Evolutionary conservation across 64 coral and sea anemone genomes (phyloP), one percentile per base, ranked within the genome.

Genomic region (Montipora capricornis): DNA sequence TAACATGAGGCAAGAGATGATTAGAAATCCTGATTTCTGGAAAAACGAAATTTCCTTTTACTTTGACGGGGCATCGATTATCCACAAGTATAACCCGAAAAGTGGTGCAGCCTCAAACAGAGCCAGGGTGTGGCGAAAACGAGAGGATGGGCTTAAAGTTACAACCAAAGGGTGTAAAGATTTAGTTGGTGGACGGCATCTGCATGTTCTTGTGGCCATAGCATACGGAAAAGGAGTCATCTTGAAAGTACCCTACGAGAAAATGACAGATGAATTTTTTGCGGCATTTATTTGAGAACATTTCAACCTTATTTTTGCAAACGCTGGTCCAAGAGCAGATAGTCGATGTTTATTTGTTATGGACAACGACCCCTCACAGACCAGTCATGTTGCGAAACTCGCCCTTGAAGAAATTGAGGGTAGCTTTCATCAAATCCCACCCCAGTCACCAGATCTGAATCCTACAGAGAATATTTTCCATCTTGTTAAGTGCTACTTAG

Each of bases 251-350:
- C 70, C 71, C 14, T 80, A 87, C 58, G 83, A 79, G 62, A 76
- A 93, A 86, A 87, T 93, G 91, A 86, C 44, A 47, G 91, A 68
- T 22, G 24, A 75, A 8, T 93, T 87, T 78, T 93, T 93, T 48
- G 51, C 73, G 37, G 20, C 19, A 9, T 93, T 93, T 61, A 76
- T 93, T 13, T 60, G 76, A 62, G 78, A 91, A 66, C 66, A 81
- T 81, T 82, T 80, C 45, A 91, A 81, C 37, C 4, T 82, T 11
- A 70, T 17, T 37, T 91, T 91, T 91, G 89, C 89, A 46, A 73
- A 81, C 68, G 89, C 89, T 53, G 89, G 89, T 81, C 77, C 62
- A 52, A 91, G 82, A 80, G 24, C 46, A 49, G 49, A 71, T 69
- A 1, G 57, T 11, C 67, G 44, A 69, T 22, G 78, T 19, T 73